A percentile compares a stretch with the other conserved stretches of the same genome.
These are phyloP conservation scores for Syngnathoides biaculeatus DNA, from an alignment of 2,113 vertebrate genomes.

Conservation along the genomic window DNA sequence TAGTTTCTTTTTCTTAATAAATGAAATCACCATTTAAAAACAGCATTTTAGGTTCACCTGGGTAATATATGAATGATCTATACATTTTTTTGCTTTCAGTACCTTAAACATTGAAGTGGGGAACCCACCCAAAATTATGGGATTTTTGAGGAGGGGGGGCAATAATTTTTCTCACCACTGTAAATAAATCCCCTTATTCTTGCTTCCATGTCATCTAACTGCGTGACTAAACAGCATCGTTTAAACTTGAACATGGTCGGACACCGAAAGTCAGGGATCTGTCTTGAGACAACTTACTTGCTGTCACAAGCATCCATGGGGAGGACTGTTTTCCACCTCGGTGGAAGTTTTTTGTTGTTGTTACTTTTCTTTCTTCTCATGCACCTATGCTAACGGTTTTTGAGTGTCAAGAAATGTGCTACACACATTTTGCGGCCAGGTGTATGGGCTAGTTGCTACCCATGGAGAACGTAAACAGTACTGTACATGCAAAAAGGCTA, in stretches of 20 bases:
- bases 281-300: not conserved
- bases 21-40: no score
- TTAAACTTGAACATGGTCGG: not conserved
- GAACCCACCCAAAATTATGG: no score
- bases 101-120: no score
- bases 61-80: no score
- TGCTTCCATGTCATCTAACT: not conserved
- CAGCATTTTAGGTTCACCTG: no score
- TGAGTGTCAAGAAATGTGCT: no score
- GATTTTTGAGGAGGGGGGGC: no score
- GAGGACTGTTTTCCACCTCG: not conserved
- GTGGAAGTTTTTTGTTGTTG: not conserved
- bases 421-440: no score
- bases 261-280: not conserved
- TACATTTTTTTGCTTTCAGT: no score
- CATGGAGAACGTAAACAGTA: not conserved
- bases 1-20: no score
- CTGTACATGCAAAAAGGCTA: no score
- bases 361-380: not conserved
- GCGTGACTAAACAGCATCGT: not conserved
- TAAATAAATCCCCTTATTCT: not conserved
- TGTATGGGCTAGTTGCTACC: no score
- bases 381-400: not conserved
- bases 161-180: not conserved
- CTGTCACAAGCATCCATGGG: not conserved